phyloP scores from a whole-genome alignment of 2,113 vertebrate genomes.

The Serinus canaria region DNA sequence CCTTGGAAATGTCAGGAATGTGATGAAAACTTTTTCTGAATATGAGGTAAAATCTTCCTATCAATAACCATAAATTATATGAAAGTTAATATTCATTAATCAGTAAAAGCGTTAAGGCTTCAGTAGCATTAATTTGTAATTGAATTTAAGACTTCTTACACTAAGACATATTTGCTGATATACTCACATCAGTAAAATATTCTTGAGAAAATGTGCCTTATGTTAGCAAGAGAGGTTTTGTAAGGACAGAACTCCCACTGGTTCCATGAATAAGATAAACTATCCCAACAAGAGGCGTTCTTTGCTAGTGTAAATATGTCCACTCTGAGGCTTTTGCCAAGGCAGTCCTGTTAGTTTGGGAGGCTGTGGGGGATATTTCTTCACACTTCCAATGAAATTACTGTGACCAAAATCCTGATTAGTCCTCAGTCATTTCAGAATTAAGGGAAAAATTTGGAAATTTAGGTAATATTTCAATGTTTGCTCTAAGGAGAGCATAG shows the following conservation, averaged over 20 bases:
- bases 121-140: background rate
- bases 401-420: background rate
- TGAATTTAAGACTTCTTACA: background rate
- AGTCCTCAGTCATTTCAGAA: background rate
- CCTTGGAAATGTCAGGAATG: background rate
- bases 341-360: background rate
- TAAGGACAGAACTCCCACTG: slow-evolving; percentile 10
- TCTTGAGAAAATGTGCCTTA: background rate
- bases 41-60: background rate
- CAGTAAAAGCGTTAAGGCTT: background rate
- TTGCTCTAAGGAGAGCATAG: background rate
- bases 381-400: background rate
- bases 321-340: background rate
- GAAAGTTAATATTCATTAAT: background rate
- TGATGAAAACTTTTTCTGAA: background rate
- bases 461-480: background rate
- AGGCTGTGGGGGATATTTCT: background rate
- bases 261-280: background rate
- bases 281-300: background rate
- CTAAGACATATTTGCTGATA: background rate
- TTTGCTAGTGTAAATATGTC: slow-evolving; percentile 1
- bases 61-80: background rate
- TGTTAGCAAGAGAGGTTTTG: background rate
- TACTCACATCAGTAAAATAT: background rate
- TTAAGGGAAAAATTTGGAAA: background rate